phyloP scores from a whole-genome alignment of 2,113 vertebrate species.

The Lepidothrix coronata region DNA sequence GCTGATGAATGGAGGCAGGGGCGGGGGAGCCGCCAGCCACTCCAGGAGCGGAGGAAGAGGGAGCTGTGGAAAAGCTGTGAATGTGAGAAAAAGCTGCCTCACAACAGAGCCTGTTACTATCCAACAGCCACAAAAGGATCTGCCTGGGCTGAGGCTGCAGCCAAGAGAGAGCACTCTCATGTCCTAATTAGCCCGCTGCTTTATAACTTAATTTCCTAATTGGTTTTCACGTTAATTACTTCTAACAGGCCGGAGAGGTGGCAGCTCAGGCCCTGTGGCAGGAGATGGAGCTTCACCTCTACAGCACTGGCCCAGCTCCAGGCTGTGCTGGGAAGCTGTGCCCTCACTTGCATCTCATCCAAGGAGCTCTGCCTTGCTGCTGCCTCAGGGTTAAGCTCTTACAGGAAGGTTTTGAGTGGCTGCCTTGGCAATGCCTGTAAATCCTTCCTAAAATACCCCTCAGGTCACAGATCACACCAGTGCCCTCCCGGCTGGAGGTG shows the following conservation, averaged over 20 bases:
- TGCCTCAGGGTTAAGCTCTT: neutral
- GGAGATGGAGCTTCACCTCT: neutral
- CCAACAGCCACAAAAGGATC: neutral
- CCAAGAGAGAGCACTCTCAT: neutral
- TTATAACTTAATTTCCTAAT: neutral
- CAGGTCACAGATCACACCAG: fast-evolving
- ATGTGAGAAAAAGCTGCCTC: constrained; percentile 5
- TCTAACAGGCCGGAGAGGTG: neutral
- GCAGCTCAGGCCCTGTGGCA: neutral
- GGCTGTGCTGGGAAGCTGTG: neutral
- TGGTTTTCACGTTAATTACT: constrained; percentile 3
- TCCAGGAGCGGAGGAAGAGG: neutral
- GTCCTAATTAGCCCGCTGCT: neutral
- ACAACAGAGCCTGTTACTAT: constrained; percentile 29
- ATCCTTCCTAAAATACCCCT: neutral
- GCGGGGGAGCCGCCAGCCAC: constrained; percentile 4
- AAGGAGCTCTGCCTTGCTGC: neutral
- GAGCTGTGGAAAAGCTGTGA: constrained; percentile 27
- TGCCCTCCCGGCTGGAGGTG: neutral
- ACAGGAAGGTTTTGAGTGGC: neutral
- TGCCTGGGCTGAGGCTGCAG: neutral
- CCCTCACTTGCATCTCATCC: neutral
- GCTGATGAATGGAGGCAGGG: constrained; percentile 4
- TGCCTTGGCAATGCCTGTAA: neutral
- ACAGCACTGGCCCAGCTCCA: neutral